These are phyloP conservation scores for Galeopterus variegatus DNA, from an alignment of 2,113 vertebrate species.

Conservation along the genomic window DNA sequence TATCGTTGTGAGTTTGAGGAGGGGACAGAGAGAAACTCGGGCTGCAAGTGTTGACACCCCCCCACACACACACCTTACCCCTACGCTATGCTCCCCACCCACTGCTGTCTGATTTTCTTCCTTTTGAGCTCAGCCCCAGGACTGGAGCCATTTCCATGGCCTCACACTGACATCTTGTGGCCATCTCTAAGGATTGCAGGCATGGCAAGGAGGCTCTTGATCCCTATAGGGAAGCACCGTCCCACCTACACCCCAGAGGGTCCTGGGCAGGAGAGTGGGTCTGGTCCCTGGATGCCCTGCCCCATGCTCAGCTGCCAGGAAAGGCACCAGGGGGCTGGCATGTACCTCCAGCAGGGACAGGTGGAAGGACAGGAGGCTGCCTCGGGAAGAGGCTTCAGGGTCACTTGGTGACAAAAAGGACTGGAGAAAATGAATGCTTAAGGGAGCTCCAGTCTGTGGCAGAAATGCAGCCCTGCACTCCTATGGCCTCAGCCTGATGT, in stretches of 20 bases:
- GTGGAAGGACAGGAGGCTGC: background rate
- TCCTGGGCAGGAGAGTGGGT: background rate
- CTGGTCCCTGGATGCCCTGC: background rate
- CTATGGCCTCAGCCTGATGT: background rate
- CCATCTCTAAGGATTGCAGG: constrained; percentile 37
- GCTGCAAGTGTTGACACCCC: background rate
- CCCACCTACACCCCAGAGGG: background rate
- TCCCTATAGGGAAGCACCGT: background rate
- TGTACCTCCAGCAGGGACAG: background rate
- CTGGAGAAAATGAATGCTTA: background rate
- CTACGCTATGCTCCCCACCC: fast-evolving
- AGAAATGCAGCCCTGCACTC: background rate
- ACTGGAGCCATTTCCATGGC: constrained; percentile 70
- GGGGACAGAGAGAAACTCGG: background rate
- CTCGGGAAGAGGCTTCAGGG: constrained; percentile 21
- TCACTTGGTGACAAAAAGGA: background rate
- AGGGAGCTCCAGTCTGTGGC: background rate
- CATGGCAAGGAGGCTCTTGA: fast-evolving
- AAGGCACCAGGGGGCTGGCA: background rate
- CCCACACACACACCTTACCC: no score
- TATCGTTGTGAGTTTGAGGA: background rate
- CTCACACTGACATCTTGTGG: constrained; percentile 89
- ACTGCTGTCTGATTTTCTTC: background rate
- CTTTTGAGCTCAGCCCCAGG: background rate
- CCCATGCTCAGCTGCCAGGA: background rate